Base-by-base conservation (phyloP, 2,888 invertebrate genomes). In the Hecatera dysodea region DNA sequence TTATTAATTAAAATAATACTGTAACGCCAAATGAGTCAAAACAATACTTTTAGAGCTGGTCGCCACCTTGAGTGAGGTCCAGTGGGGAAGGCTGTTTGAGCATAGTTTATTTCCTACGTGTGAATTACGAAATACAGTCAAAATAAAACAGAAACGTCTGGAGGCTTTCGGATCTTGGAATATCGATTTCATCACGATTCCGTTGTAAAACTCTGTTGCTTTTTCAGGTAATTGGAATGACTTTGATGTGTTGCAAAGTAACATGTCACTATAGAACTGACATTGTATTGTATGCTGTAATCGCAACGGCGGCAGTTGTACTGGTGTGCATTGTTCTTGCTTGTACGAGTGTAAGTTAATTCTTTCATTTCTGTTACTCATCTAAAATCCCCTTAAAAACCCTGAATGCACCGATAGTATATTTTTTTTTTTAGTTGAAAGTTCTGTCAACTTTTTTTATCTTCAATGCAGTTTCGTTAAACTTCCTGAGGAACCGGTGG, bases 211-310 rank as follows among this genome's bases (percentile, higher is more conserved):
- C 15, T 69, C 7, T 15, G 17, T 36, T 50, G 9, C 19, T 36
- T 53, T 88, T 87, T 39, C 81, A 90, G 91, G 78, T 86, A 0
- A 1, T 72, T 0, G 75, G 68, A 12, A 85, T 87, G 87, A 81
- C 81, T 36, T 6, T 84, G 1, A 8, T 90, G 68, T 82, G 2
- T 81, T 83, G 5, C 65, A 59, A 52, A 42, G 78, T n/a, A 74
- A 36, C 85, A n/a, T 29, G 56, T 0, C 55, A 46, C 1, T 86
- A 60, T 33, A 55, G 52, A 24, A 82, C 83, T 3, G 56, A 71
- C 12, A 56, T 85, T 9, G 22, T 87, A 24, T 22, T 87, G 4
- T 78, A 79, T 48, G 80, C 84, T 8, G 15, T 82, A 0, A 1
- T 87, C 17, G 74, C 80, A 2, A 87, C 87, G 2, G 22, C 75